These are phyloP conservation scores for Crotalus horridus DNA, from an alignment of 2,113 vertebrate species.

Conservation along the genomic window DNA sequence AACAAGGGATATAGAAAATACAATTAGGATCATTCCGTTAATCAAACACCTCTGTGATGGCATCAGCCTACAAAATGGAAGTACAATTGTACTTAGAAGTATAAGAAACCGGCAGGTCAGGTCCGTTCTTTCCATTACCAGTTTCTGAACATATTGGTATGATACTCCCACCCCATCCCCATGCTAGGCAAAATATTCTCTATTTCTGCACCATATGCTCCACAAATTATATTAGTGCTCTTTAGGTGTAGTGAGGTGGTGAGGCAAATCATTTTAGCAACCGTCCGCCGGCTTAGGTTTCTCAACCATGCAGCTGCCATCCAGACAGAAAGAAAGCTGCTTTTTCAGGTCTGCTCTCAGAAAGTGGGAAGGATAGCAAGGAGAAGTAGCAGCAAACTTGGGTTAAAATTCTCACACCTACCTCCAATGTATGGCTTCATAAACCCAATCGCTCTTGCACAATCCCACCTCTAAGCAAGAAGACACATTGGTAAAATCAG, in stretches of 20 bases:
- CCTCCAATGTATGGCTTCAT: background rate
- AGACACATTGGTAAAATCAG: constrained; percentile 15
- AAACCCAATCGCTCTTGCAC: constrained; percentile 27
- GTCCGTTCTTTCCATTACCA: constrained; percentile 43
- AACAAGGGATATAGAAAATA: constrained; percentile 71
- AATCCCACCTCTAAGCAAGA: constrained; percentile 19
- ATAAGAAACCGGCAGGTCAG: constrained; percentile 58
- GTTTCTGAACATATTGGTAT: constrained; percentile 59
- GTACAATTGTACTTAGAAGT: constrained; percentile 58
- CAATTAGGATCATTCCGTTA: constrained; percentile 55
- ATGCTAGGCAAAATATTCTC: constrained; percentile 50
- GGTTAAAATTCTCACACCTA: constrained; percentile 9
- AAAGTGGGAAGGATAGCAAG: constrained; percentile 15
- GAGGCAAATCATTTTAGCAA: constrained; percentile 60
- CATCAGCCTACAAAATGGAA: constrained; percentile 58
- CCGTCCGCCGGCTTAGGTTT: constrained; percentile 38
- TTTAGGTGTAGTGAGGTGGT: constrained; percentile 45
- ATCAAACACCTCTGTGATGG: constrained; percentile 58
- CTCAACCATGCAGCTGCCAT: constrained; percentile 35
- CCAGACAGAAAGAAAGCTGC: constrained; percentile 36
- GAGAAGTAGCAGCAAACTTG: background rate
- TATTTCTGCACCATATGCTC: constrained; percentile 43
- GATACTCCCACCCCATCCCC: constrained; percentile 47
- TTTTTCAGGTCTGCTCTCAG: constrained; percentile 32
- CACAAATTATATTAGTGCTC: constrained; percentile 9